Conservation (phyloP, 2,113 vertebrate genomes). For the Pedetes capensis region DNA sequence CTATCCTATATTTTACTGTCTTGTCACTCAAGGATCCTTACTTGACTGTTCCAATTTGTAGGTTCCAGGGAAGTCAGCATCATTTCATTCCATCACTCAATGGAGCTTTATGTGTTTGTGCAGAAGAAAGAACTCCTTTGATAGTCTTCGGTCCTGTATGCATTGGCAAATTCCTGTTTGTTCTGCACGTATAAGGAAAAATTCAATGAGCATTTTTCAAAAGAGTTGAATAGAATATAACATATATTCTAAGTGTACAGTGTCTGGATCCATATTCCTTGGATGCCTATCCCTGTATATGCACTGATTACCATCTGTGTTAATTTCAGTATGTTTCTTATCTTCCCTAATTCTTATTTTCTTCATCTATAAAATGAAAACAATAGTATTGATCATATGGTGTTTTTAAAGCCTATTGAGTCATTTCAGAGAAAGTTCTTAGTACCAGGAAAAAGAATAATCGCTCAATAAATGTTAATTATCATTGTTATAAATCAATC, state of each 20-base stretch:
- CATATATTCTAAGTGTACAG: not conserved
- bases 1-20: not conserved
- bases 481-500: not conserved
- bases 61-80: not conserved
- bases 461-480: too few relatives aligned
- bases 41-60: not conserved
- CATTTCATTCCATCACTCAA: not conserved
- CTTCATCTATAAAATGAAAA: not conserved
- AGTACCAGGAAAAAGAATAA: not conserved
- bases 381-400: not conserved
- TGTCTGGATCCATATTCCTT: not conserved
- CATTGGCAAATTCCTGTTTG: not conserved
- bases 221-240: not conserved
- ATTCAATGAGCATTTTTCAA: constrained; percentile 3
- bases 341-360: not conserved
- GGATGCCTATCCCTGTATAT: not conserved
- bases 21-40: constrained; percentile 24
- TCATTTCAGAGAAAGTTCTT: constrained; percentile 16
- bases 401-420: constrained; percentile 5
- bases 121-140: not conserved
- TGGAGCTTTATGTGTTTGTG: not conserved
- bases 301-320: not conserved
- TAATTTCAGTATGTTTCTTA: constrained; percentile 3
- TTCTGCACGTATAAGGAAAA: not conserved
- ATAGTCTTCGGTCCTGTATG: not conserved